Percentiles rank a stretch among this genome's conserved stretches.
Conservation (phyloP, 2,797 vertebrate genomes). For the Rhinichthys osculus region DNA sequence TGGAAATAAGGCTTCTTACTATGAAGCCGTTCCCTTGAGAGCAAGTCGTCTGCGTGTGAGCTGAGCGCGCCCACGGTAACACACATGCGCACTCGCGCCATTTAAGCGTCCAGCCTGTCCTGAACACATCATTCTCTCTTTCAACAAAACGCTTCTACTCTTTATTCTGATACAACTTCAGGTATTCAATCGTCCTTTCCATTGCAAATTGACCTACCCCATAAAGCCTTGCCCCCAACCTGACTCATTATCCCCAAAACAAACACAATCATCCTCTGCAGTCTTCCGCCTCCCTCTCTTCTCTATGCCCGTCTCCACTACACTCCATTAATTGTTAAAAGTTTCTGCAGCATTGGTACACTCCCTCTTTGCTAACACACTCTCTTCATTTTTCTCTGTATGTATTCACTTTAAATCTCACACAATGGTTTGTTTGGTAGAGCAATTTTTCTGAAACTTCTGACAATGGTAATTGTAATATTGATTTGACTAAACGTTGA, state of each 20-base stretch:
- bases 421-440: neutral
- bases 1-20: conserved; percentile 45
- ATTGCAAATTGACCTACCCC: conserved; percentile 14
- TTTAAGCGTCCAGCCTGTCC: neutral
- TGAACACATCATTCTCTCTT: neutral
- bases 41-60: conserved; percentile 22
- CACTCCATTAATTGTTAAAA: conserved; percentile 70
- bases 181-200: conserved; percentile 1
- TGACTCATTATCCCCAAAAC: conserved; percentile 21
- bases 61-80: conserved; percentile 23
- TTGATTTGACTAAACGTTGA: neutral
- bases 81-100: conserved; percentile 31
- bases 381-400: conserved; percentile 16
- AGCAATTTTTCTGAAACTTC: neutral
- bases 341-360: conserved; percentile 60
- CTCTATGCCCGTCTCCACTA: conserved; percentile 33
- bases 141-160: neutral
- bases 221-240: conserved; percentile 16
- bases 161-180: conserved; percentile 3
- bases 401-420: neutral
- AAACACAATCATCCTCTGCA: conserved; percentile 47
- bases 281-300: conserved; percentile 41
- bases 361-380: conserved; percentile 46
- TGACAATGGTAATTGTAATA: neutral
- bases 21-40: conserved; percentile 40